These are phyloP conservation scores for Papilio machaon DNA, from an alignment of 1,140 invertebrate species.

Conservation along the genomic window DNA sequence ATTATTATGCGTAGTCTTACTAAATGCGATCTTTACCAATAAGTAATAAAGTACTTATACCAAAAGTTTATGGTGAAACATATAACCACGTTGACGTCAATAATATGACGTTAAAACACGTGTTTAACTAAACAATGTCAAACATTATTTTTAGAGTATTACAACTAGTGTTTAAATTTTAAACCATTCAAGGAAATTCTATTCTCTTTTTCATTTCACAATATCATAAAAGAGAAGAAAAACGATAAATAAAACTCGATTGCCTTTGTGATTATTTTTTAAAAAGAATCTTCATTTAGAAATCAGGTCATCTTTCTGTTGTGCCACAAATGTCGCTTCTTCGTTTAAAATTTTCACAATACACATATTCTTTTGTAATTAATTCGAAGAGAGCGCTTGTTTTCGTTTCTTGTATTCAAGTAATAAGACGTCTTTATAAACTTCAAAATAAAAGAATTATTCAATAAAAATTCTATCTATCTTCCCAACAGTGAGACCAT, in stretches of 20 bases:
- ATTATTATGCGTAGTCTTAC: too few species aligned
- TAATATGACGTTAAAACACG: too few species aligned
- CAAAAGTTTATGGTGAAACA: too few species aligned
- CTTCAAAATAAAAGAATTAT: not conserved
- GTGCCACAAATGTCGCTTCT: not conserved
- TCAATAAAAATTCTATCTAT: too few species aligned
- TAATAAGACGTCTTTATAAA: not conserved
- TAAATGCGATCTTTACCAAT: too few species aligned
- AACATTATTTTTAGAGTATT: too few species aligned
- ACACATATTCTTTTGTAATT: constrained; percentile 6
- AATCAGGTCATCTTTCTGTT: constrained; percentile 16
- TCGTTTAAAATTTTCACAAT: constrained; percentile 14
- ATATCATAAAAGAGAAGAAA: not conserved
- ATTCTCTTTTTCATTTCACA: not conserved
- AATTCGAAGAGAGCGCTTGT: not conserved
- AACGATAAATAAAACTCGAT: not conserved
- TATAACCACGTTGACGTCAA: too few species aligned
- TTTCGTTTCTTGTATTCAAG: not conserved
- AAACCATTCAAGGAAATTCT: not conserved
- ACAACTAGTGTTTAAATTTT: too few species aligned
- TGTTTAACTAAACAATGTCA: too few species aligned
- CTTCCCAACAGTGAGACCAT: too few species aligned
- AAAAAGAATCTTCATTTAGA: not conserved
- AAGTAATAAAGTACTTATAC: too few species aligned
- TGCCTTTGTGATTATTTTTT: constrained; percentile 2